These are phyloP conservation scores for Notospermus geniculatus DNA, from an alignment of 1,140 invertebrate genomes.

Conservation along the genomic window DNA sequence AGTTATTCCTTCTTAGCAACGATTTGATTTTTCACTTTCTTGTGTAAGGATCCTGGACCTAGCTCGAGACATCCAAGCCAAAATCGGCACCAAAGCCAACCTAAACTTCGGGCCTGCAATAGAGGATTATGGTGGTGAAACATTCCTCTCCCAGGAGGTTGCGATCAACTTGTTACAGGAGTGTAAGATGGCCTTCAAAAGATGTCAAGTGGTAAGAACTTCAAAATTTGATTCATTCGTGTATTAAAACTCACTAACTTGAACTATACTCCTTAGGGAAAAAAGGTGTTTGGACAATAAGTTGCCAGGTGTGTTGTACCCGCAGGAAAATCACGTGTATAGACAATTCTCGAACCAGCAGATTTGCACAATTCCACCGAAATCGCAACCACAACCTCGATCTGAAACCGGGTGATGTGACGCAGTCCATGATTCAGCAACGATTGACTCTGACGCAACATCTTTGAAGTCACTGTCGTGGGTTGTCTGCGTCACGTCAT, in stretches of 20 bases:
- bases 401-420: no score
- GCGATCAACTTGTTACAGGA: conserved; percentile 90
- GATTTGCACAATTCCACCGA: no score
- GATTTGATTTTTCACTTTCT: conserved; percentile 19
- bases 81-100: conserved; percentile 78
- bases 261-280: no score
- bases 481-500: no score
- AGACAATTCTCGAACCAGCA: no score
- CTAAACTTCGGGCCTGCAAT: conserved; percentile 74
- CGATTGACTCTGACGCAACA: no score
- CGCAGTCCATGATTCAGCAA: no score
- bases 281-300: conserved; percentile 12
- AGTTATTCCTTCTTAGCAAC: neutral
- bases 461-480: no score
- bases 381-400: no score
- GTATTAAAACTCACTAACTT: conserved; percentile 13
- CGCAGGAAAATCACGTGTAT: no score
- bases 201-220: conserved; percentile 74
- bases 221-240: conserved; percentile 9
- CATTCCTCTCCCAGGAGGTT: conserved; percentile 95
- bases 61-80: conserved; percentile 87
- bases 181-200: conserved; percentile 83
- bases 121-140: conserved; percentile 95
- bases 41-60: conserved; percentile 81
- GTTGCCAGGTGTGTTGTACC: conserved; percentile 2